Evolutionary conservation across 2,888 invertebrate genomes (phyloP), one percentile per base, ranked within the genome.

Genomic region (Cataglyphis livida): DNA sequence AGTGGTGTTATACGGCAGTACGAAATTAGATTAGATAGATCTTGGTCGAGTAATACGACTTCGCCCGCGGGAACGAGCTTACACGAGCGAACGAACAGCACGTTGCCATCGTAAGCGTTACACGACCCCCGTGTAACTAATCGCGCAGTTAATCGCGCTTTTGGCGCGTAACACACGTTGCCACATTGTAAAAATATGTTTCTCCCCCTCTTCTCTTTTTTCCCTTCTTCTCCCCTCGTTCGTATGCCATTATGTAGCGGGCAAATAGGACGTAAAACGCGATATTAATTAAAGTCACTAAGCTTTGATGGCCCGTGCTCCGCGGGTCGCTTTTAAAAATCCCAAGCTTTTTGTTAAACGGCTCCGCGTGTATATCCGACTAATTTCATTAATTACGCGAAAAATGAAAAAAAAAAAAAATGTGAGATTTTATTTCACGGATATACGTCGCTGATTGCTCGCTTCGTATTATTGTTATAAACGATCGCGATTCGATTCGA

Each of bases 1-100:
- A 35, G 76, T 10, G 57, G 15, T 68, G 57, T 78, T 78, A 57
- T 71, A 57, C 41, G 41, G 57, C 57, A 62, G 61, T 48, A 64
- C 64, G 48, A 82, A 89, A 88, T 89, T 89, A 85, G 85, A 89
- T 88, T 87, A 75, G 87, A 89, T 89, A 88, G 66, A 84, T 62
- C 70, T 66, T 79, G 64, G 62, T 25, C 79, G 61, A 66, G 79
- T 85, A 89, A 85, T 79, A 76, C 57, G 82, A 81, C 73, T 76
- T 57, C 25, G 59, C 78, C 44, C 61, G 44, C 44, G 81, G 78
- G 74, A 84, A 85, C 68, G 48, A 66, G 48, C 25, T 62, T 48
- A 15, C 51, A 51, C 28, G 57, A n/a, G 74, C 18, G 21, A 75
- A 51, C 74, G 81, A 81, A 76, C 32, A 71, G 44, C 54, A 62